These are phyloP conservation scores for Gymnarchus niloticus DNA, from an alignment of 2,113 vertebrate species.

Conservation along the genomic window DNA sequence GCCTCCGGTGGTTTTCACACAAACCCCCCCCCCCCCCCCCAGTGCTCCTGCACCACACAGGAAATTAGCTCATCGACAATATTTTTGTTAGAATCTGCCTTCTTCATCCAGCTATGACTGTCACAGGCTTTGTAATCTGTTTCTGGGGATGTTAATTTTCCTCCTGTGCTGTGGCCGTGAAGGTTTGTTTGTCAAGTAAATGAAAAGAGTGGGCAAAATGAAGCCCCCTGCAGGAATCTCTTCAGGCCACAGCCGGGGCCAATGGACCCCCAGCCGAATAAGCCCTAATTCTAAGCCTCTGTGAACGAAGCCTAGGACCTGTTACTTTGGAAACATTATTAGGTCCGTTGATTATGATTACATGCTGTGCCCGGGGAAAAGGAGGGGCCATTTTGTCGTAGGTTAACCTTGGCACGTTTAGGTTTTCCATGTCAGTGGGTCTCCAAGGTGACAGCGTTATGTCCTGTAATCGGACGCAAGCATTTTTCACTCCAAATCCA, in stretches of 20 bases:
- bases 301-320: neutral
- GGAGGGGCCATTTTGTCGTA: neutral
- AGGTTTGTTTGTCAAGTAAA: slow-evolving; percentile 50
- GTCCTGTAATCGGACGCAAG: neutral
- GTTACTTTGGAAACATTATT: neutral
- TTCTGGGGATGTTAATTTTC: neutral
- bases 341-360: neutral
- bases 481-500: neutral
- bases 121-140: slow-evolving; percentile 54
- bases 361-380: neutral
- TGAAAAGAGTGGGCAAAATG: slow-evolving; percentile 54
- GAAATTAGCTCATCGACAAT: slow-evolving; percentile 63
- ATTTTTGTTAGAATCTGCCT: slow-evolving; percentile 55
- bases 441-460: neutral
- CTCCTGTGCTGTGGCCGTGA: slow-evolving; percentile 31
- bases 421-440: neutral
- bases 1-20: slow-evolving; percentile 50
- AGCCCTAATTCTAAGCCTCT: neutral
- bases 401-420: neutral
- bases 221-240: slow-evolving; percentile 38
- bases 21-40: slow-evolving; percentile 42
- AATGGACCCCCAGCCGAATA: neutral
- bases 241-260: neutral
- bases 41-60: slow-evolving; percentile 43
- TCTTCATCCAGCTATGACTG: slow-evolving; percentile 50